Evolutionary conservation across 2,113 vertebrate species (phyloP).

Genomic region (Emberiza fucata): DNA sequence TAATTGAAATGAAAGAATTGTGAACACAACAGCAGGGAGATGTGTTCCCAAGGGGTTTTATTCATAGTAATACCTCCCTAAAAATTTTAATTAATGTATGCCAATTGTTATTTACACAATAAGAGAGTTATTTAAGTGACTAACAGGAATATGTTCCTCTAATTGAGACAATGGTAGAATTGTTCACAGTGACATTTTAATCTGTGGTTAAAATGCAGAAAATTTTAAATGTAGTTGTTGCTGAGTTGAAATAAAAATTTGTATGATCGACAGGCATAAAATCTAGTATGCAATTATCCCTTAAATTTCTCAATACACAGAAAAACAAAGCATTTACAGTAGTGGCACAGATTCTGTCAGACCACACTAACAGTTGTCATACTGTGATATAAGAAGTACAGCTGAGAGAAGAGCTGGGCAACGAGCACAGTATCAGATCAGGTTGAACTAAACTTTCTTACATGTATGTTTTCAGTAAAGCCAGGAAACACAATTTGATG

Average conservation of each 20-base stretch:
- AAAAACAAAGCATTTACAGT: not conserved
- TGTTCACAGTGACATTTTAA: constrained; percentile 1
- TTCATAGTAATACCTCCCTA: not conserved
- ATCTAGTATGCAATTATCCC: not conserved
- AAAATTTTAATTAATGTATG: not conserved
- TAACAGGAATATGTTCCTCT: not conserved
- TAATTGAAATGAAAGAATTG: not conserved
- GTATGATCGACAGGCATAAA: not conserved
- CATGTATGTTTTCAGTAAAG: not conserved
- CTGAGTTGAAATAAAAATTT: not conserved
- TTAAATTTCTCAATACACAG: not conserved
- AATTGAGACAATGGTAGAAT: not conserved
- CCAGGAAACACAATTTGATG: not conserved
- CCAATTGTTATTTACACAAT: not conserved
- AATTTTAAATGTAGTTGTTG: not conserved
- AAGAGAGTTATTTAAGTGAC: not conserved
- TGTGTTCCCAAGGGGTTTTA: not conserved
- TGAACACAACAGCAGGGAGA: not conserved
- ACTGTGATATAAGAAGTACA: not conserved
- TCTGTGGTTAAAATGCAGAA: not conserved
- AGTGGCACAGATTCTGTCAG: not conserved
- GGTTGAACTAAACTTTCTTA: not conserved
- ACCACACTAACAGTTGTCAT: not conserved
- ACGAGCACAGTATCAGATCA: not conserved
- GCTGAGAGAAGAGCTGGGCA: not conserved